Evolutionary conservation across 2,797 vertebrate species (phyloP).

Genomic region (Melanotaenia pygmaea): DNA sequence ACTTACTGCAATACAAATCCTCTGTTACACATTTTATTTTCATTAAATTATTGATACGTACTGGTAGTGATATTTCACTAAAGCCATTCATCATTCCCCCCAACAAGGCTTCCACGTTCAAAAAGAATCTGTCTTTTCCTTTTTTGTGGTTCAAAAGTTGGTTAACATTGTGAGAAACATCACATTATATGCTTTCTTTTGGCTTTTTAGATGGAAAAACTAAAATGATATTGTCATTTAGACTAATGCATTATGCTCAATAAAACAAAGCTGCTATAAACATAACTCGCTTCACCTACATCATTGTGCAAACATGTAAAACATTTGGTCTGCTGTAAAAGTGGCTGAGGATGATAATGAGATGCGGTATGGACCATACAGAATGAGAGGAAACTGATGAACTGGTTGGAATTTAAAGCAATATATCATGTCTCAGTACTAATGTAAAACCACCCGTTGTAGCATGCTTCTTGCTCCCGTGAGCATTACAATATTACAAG

Average conservation of each 20-base stretch:
- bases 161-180: neutral
- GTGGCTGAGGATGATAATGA: constrained; percentile 37
- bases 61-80: constrained; percentile 3
- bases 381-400: constrained; percentile 51
- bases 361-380: constrained; percentile 18
- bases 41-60: constrained; percentile 44
- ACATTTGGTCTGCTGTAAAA: constrained; percentile 21
- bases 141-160: neutral
- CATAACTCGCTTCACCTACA: neutral
- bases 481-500: constrained; percentile 28
- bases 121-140: neutral
- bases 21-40: constrained; percentile 28
- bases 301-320: constrained; percentile 8
- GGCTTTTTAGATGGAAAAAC: neutral
- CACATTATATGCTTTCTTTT: neutral
- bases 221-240: neutral
- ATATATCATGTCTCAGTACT: constrained; percentile 54
- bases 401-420: constrained; percentile 50
- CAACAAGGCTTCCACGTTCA: neutral
- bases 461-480: constrained; percentile 62
- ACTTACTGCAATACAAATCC: constrained; percentile 31
- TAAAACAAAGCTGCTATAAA: neutral
- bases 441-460: constrained; percentile 56
- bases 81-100: neutral
- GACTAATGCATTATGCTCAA: neutral